Evolutionary conservation across 2,888 invertebrate species (phyloP).

Genomic region (Gibbula magus): DNA sequence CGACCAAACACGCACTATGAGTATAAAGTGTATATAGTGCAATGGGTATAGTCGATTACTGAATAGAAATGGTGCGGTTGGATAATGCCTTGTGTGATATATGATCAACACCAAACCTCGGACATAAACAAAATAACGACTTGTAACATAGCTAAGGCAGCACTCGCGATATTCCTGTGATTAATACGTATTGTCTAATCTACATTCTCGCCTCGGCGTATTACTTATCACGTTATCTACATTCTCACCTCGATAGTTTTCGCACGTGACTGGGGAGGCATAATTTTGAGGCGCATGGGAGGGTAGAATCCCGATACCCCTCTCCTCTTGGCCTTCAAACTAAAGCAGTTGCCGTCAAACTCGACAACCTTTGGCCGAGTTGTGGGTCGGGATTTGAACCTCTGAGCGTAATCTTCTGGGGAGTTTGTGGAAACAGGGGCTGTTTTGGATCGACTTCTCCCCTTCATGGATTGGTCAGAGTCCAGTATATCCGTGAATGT

Average conservation of each 20-base stretch:
- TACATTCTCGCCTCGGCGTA: too few species aligned
- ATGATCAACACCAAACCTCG: too few species aligned
- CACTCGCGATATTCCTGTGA: too few species aligned
- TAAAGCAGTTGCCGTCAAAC: constrained; percentile 43
- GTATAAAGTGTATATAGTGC: too few species aligned
- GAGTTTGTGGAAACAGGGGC: constrained; percentile 51
- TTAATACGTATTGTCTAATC: too few species aligned
- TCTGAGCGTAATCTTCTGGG: constrained; percentile 57
- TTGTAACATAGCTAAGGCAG: too few species aligned
- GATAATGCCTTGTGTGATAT: too few species aligned
- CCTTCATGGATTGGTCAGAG: not conserved
- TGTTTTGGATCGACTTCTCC: constrained; percentile 37
- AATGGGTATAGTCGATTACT: too few species aligned
- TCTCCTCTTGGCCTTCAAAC: constrained; percentile 15
- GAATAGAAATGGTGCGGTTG: too few species aligned
- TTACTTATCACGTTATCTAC: not conserved
- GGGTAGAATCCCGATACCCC: constrained; percentile 61
- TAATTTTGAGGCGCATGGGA: constrained; percentile 51
- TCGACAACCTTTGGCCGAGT: constrained; percentile 62
- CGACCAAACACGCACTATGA: too few species aligned
- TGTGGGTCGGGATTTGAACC: constrained; percentile 57
- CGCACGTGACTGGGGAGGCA: not conserved
- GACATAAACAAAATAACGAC: too few species aligned
- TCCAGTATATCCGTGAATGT: constrained; percentile 48
- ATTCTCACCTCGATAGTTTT: constrained; percentile 13